Evolutionary conservation across 2,113 vertebrate species (phyloP).

Genomic region (Felis chaus): DNA sequence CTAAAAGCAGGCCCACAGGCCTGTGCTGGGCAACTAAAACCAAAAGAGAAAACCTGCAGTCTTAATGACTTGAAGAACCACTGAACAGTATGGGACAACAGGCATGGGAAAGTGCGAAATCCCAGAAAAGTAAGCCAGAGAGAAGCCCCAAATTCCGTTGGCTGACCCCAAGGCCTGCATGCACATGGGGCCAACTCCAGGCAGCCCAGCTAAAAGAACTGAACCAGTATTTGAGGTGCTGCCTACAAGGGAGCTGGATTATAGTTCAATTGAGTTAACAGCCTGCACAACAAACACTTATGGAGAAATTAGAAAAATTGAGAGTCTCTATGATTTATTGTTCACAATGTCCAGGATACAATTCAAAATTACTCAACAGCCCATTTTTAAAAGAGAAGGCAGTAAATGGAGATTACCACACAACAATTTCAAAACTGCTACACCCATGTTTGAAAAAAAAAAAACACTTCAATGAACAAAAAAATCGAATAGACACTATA

Average conservation of each 20-base stretch:
- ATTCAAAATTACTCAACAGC: constrained; percentile 4
- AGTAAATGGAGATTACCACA: not conserved
- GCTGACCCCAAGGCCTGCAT: not conserved
- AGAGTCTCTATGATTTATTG: not conserved
- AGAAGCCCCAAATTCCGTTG: not conserved
- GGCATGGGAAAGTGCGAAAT: not conserved
- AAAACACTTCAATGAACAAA: not conserved
- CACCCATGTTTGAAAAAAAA: not conserved
- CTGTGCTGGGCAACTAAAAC: not conserved
- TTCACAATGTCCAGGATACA: not conserved
- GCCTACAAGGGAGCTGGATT: not conserved
- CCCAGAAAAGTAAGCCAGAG: constrained; percentile 3
- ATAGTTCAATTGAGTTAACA: not conserved
- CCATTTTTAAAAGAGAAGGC: not conserved
- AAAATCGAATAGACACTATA: not conserved
- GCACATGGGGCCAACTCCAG: not conserved
- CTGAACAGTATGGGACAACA: not conserved
- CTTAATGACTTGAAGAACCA: not conserved
- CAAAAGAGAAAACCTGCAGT: not conserved
- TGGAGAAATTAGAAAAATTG: not conserved
- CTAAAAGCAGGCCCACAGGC: not conserved
- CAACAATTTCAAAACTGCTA: constrained; percentile 9
- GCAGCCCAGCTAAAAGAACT: not conserved
- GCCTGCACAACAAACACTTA: not conserved
- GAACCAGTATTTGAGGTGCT: not conserved